These are phyloP conservation scores for Branchipolynoe longqiensis DNA, from an alignment of 2,888 invertebrate species.

Conservation along the genomic window DNA sequence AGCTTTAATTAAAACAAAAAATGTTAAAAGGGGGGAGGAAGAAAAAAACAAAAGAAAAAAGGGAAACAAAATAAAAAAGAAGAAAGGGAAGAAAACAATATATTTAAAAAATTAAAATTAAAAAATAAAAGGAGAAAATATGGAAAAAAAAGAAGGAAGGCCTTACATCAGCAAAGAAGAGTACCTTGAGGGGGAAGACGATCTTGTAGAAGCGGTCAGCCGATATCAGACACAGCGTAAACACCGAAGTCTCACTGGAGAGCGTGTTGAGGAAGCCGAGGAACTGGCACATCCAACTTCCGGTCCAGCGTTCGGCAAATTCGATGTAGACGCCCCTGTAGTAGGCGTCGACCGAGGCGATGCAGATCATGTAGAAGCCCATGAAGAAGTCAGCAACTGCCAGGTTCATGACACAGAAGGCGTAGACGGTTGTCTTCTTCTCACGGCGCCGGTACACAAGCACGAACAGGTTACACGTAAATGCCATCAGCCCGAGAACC, in stretches of 20 bases:
- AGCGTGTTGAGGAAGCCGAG: constrained; percentile 35
- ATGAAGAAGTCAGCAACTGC: constrained; percentile 70
- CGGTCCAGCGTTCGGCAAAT: constrained; percentile 17
- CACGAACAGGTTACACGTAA: constrained; percentile 67
- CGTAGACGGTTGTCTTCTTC: constrained; percentile 51
- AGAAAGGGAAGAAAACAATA: too few relatives aligned
- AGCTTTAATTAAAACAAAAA: too few relatives aligned
- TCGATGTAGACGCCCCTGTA: constrained; percentile 50
- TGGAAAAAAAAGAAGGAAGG: too few relatives aligned
- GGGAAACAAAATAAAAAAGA: too few relatives aligned
- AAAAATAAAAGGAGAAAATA: too few relatives aligned
- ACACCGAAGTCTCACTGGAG: constrained; percentile 52
- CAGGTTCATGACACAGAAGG: constrained; percentile 64
- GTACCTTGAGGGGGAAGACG: constrained; percentile 30
- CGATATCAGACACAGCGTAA: constrained; percentile 36
- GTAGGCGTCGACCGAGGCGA: constrained; percentile 67
- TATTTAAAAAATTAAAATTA: too few relatives aligned
- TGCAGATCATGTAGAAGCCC: constrained; percentile 69
- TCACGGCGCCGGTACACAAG: constrained; percentile 62
- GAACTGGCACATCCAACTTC: constrained; percentile 26
- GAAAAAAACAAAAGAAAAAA: too few relatives aligned
- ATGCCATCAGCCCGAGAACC: constrained; percentile 67
- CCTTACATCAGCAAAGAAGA: too few relatives aligned
- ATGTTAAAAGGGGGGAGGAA: too few relatives aligned
- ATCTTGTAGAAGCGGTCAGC: constrained; percentile 33